phyloP scores from a whole-genome alignment of 1,140 invertebrate species.

The Calliphora vicina region DNA sequence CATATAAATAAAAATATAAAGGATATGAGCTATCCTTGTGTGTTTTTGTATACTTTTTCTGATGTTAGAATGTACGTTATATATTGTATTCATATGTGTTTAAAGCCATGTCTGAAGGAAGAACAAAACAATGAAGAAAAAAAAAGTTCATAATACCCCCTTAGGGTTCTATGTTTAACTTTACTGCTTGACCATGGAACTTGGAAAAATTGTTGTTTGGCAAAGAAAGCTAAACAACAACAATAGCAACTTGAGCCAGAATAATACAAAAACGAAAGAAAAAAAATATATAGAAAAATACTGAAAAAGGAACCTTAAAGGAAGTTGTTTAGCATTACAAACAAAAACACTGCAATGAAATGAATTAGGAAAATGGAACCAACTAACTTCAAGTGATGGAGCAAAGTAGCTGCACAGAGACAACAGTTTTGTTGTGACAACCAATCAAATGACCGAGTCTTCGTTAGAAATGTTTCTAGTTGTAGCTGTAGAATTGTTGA shows the following conservation, averaged over 20 bases:
- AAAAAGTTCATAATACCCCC: constrained; percentile 21
- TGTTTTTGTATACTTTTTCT: neutral
- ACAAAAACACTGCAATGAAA: neutral
- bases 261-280: neutral
- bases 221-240: neutral
- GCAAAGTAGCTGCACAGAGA: too few species aligned
- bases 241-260: neutral
- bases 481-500: too few species aligned
- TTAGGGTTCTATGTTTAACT: constrained; percentile 20
- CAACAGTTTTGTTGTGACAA: too few species aligned
- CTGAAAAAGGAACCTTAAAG: neutral
- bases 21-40: neutral
- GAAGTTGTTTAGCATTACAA: constrained; percentile 7
- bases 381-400: too few species aligned
- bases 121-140: neutral
- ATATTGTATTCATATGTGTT: neutral
- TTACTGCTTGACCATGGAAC: constrained; percentile 31
- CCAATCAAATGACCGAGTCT: too few species aligned
- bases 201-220: constrained; percentile 26
- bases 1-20: too few species aligned
- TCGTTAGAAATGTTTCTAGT: too few species aligned
- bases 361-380: neutral
- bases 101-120: too few species aligned
- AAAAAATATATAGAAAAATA: neutral
- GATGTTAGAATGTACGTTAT: neutral